These are phyloP conservation scores for Bubo blakistoni DNA, from an alignment of 2,113 vertebrate genomes.

Conservation along the genomic window DNA sequence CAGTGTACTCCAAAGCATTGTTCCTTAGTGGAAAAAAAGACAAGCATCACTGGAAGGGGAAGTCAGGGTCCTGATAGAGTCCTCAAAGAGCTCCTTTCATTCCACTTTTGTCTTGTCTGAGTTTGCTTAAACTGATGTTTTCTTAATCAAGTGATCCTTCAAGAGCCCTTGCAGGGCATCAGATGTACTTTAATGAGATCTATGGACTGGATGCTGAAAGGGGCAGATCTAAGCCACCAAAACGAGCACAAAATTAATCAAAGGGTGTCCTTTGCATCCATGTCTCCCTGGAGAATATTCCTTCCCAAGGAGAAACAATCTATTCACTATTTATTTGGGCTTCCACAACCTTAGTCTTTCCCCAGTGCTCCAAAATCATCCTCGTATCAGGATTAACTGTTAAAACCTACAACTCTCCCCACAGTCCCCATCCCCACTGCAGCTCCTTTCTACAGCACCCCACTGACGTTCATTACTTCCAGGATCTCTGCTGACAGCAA, in stretches of 20 bases:
- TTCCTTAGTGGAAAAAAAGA: background rate
- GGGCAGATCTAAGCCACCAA: background rate
- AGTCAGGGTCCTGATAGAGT: background rate
- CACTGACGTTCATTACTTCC: too few species aligned
- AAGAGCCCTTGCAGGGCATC: background rate
- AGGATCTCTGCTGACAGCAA: background rate
- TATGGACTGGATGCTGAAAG: background rate
- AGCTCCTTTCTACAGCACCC: background rate
- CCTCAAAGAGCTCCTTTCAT: background rate
- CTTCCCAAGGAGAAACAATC: background rate
- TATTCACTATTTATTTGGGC: background rate
- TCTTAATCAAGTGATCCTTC: background rate
- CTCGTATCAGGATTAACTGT: background rate
- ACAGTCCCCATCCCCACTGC: background rate
- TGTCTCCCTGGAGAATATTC: background rate
- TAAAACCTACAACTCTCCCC: background rate
- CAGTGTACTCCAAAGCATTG: background rate
- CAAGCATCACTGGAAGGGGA: background rate
- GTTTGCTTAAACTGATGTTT: background rate
- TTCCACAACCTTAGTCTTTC: background rate
- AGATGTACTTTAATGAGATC: background rate
- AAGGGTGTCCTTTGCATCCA: background rate
- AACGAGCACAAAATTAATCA: background rate
- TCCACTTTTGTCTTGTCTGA: background rate
- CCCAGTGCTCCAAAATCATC: background rate